Conservation (phyloP, 2,113 vertebrate genomes). For the Lagenorhynchus albirostris region DNA sequence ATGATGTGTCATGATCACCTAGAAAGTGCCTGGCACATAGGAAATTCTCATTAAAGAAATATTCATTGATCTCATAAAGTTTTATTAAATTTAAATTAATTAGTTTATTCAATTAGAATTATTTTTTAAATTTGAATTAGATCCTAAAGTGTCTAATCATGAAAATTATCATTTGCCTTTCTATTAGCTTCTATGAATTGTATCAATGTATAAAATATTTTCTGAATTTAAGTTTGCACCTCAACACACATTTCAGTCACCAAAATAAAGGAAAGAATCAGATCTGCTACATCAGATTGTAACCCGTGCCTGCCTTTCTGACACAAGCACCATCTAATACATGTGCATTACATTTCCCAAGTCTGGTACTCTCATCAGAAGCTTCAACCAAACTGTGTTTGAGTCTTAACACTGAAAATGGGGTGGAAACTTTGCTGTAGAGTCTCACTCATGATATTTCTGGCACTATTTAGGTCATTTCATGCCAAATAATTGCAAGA, state of each 20-base stretch:
- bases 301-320: not conserved
- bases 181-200: not conserved
- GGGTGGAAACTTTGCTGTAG: not conserved
- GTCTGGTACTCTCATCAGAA: not conserved
- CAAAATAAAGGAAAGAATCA: not conserved
- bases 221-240: not conserved
- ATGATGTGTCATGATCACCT: not conserved
- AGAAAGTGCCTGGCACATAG: not conserved
- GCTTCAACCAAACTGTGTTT: not conserved
- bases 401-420: not conserved
- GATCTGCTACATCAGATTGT: not conserved
- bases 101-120: not conserved
- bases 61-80: not conserved
- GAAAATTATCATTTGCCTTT: not conserved
- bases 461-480: not conserved
- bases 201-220: not conserved
- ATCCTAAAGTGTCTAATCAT: not conserved
- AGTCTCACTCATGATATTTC: constrained; percentile 38
- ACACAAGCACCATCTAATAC: not conserved
- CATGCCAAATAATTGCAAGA: constrained; percentile 21
- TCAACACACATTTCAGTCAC: not conserved
- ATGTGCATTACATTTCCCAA: not conserved
- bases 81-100: not conserved
- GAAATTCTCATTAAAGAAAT: not conserved
- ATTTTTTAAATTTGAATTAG: not conserved